These are phyloP conservation scores for Rhodeus uyekii DNA, from an alignment of 2,797 vertebrate species.

Conservation along the genomic window DNA sequence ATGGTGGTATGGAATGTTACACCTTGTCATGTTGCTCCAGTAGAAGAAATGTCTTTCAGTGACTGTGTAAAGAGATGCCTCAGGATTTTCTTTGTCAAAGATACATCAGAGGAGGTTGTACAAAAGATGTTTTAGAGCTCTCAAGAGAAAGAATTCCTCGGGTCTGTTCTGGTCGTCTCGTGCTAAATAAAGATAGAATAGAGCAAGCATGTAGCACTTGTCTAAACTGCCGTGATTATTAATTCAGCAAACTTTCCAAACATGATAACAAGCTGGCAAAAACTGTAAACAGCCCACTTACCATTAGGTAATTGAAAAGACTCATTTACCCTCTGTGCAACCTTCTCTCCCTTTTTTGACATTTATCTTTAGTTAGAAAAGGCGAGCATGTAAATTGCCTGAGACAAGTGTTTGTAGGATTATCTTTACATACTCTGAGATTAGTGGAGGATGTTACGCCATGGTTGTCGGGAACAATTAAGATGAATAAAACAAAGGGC, in stretches of 20 bases:
- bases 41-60: slow-evolving; percentile 34
- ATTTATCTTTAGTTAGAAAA: slow-evolving; percentile 62
- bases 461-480: slow-evolving; percentile 73
- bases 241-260: slow-evolving; percentile 12
- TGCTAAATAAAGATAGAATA: background rate
- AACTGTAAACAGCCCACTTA: slow-evolving; percentile 65
- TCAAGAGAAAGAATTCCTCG: background rate
- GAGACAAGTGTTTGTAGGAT: slow-evolving; percentile 73
- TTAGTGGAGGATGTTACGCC: slow-evolving; percentile 66
- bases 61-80: slow-evolving; percentile 61
- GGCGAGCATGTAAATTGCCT: slow-evolving; percentile 70
- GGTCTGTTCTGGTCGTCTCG: background rate
- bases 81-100: slow-evolving; percentile 74
- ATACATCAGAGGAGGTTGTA: slow-evolving; percentile 66
- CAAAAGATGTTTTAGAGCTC: background rate
- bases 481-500: slow-evolving; percentile 50
- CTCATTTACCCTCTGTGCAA: slow-evolving; percentile 53
- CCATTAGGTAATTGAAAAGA: slow-evolving; percentile 63
- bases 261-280: slow-evolving; percentile 55
- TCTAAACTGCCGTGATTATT: background rate
- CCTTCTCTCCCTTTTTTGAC: slow-evolving; percentile 37
- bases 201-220: background rate
- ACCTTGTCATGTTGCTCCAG: slow-evolving; percentile 70
- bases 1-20: slow-evolving; percentile 72
- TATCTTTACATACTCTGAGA: slow-evolving; percentile 73